Percentiles rank a stretch among this genome's conserved stretches.
Evolutionary conservation across 2,888 invertebrate species (phyloP).

Genomic region (Disparrhopalites patrizii): DNA sequence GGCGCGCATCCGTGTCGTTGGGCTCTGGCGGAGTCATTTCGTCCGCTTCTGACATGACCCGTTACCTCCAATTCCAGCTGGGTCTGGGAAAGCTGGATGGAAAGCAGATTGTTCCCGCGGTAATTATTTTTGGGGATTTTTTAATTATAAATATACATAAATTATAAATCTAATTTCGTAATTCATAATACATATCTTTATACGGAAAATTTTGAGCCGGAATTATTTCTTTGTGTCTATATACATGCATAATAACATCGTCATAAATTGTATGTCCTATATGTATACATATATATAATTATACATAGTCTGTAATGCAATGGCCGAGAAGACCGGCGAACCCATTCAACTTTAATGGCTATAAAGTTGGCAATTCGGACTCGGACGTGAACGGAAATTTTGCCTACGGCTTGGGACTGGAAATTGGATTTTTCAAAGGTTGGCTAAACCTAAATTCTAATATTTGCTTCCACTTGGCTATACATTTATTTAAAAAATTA

Average conservation of each 20-base stretch:
- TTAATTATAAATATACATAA: too few relatives aligned
- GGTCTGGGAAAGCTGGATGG: constrained; percentile 31
- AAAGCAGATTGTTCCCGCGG: constrained; percentile 31
- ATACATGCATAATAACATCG: neutral
- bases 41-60: constrained; percentile 32
- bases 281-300: too few relatives aligned
- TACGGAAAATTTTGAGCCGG: too few relatives aligned
- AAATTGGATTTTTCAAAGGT: constrained; percentile 19
- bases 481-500: too few relatives aligned
- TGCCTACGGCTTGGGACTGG: constrained; percentile 25
- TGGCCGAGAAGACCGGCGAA: constrained; percentile 1
- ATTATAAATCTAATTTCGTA: too few relatives aligned
- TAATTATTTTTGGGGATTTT: neutral
- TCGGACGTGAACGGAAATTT: constrained; percentile 18
- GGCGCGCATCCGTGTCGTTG: constrained; percentile 15
- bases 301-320: constrained; percentile 3
- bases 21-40: constrained; percentile 32
- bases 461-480: too few relatives aligned
- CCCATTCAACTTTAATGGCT: constrained; percentile 11
- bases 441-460: neutral
- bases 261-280: too few relatives aligned
- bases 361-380: neutral
- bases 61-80: constrained; percentile 33
- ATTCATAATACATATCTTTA: too few relatives aligned
- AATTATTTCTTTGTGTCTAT: too few relatives aligned